Evolutionary conservation across 1,140 invertebrate species (phyloP).

Genomic region (Paracyclopina nana): DNA sequence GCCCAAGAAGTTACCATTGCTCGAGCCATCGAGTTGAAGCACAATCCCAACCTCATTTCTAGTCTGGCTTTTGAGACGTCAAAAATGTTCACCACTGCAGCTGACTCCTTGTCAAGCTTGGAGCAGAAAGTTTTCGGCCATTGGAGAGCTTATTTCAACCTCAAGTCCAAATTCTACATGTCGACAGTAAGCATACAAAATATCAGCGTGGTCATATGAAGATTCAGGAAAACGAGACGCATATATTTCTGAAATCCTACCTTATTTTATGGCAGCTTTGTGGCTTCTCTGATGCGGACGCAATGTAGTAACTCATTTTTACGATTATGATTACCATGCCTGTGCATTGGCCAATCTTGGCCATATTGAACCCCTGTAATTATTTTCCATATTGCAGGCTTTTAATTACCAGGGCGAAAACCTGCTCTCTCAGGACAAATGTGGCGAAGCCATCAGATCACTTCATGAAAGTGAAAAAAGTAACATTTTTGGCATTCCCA

Average conservation of each 20-base stretch:
- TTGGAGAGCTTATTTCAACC: conserved; percentile 45
- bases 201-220: not conserved
- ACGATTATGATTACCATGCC: no score
- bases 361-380: conserved; percentile 7
- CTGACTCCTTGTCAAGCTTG: conserved; percentile 34
- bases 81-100: conserved; percentile 39
- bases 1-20: conserved; percentile 53
- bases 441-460: conserved; percentile 44
- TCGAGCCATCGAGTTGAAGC: conserved; percentile 46
- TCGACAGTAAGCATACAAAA: conserved; percentile 34
- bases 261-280: no score
- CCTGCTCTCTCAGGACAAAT: conserved; percentile 42
- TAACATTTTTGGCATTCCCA: conserved; percentile 21
- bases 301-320: no score
- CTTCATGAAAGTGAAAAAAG: conserved; percentile 39
- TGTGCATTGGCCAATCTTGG: not conserved
- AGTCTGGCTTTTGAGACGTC: conserved; percentile 43
- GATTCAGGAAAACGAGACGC: not conserved
- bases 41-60: conserved; percentile 39
- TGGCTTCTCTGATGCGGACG: no score
- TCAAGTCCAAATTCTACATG: conserved; percentile 41
- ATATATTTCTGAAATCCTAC: conserved; percentile 1
- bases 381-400: conserved; percentile 29
- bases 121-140: conserved; percentile 36
- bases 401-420: conserved; percentile 44